phyloP scores from a whole-genome alignment of 2,113 vertebrate species.

The Amazona guildingii region DNA sequence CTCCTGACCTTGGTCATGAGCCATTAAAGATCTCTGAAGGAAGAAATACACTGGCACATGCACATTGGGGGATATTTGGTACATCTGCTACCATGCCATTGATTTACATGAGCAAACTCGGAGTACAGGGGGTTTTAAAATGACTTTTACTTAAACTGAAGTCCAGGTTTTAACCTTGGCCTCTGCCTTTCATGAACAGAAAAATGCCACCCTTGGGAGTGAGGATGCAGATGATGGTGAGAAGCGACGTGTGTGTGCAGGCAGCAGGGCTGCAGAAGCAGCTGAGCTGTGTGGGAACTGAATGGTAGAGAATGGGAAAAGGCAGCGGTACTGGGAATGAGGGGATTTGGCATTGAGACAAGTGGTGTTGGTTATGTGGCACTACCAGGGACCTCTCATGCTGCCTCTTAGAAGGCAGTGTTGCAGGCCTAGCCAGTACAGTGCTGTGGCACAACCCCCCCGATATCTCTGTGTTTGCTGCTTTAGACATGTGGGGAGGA shows the following conservation, averaged over 20 bases:
- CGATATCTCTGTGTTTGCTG: background rate
- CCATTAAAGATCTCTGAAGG: slow-evolving; percentile 47
- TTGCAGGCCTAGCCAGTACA: background rate
- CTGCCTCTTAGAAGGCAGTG: background rate
- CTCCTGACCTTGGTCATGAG: slow-evolving; percentile 44
- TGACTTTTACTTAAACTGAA: background rate
- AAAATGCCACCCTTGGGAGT: background rate
- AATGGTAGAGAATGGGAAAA: background rate
- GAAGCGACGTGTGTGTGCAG: background rate
- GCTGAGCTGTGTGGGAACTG: background rate
- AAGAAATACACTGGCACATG: slow-evolving; percentile 24
- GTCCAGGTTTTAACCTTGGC: background rate
- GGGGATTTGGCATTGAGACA: background rate
- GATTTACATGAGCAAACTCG: background rate
- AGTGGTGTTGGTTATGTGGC: background rate
- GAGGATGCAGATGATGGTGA: background rate
- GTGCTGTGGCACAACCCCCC: background rate
- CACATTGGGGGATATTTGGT: background rate
- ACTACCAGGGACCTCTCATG: background rate
- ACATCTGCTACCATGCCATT: background rate
- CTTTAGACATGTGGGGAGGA: background rate
- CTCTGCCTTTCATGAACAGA: background rate
- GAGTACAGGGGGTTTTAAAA: background rate
- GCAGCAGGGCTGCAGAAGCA: background rate
- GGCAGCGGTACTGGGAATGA: background rate